phyloP scores from a whole-genome alignment of 1,140 invertebrate genomes.

The Oryzaephilus surinamensis region DNA sequence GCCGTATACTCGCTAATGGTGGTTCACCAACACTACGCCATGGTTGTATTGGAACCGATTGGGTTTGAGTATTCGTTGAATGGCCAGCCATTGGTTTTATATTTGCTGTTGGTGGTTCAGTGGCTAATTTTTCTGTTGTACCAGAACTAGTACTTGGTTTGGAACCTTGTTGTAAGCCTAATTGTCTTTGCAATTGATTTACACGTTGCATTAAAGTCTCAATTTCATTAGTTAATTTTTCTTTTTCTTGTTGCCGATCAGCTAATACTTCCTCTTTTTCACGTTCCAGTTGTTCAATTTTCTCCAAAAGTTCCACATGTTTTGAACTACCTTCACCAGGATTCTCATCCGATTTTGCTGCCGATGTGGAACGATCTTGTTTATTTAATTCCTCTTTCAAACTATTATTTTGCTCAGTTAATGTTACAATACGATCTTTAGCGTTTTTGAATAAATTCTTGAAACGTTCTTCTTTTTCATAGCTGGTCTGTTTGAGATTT shows the following conservation, averaged over 20 bases:
- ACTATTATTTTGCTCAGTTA: slow-evolving; percentile 56
- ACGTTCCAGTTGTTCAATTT: slow-evolving; percentile 37
- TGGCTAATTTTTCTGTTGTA: slow-evolving; percentile 54
- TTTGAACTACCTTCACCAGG: slow-evolving; percentile 13
- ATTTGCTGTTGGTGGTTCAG: slow-evolving; percentile 79
- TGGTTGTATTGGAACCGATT: slow-evolving; percentile 46
- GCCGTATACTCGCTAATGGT: slow-evolving; percentile 81
- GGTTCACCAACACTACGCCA: slow-evolving; percentile 57
- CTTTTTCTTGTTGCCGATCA: slow-evolving; percentile 50
- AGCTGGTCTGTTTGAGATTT: slow-evolving; percentile 47
- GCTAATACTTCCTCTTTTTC: slow-evolving; percentile 58
- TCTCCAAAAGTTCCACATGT: slow-evolving; percentile 18
- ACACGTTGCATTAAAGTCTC: slow-evolving; percentile 63
- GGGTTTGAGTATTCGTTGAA: slow-evolving; percentile 36
- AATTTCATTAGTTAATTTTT: slow-evolving; percentile 54
- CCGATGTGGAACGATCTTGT: too few relatives aligned
- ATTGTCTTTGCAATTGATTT: slow-evolving; percentile 65
- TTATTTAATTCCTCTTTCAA: slow-evolving; percentile 44
- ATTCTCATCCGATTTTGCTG: neutral
- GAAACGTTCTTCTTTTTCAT: slow-evolving; percentile 61
- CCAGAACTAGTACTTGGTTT: slow-evolving; percentile 54
- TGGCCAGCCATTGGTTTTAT: slow-evolving; percentile 82
- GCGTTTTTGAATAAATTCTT: slow-evolving; percentile 62
- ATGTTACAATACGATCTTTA: slow-evolving; percentile 55
- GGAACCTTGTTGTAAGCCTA: slow-evolving; percentile 59